Evolutionary conservation across 2,888 invertebrate species (phyloP).

Genomic region (Volucella bombylans): DNA sequence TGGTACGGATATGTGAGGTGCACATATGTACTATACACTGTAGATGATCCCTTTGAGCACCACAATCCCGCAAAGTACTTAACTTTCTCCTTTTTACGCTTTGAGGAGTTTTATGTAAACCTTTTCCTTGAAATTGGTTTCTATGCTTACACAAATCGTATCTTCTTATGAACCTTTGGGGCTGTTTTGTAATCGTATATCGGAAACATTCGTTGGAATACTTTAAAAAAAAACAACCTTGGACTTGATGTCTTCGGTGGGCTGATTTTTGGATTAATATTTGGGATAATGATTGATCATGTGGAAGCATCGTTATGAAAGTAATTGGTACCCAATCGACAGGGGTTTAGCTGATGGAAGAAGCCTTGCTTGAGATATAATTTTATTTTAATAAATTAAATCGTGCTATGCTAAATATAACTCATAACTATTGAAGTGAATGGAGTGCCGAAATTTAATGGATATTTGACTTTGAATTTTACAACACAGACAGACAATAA

Average conservation of each 20-base stretch:
- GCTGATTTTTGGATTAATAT: conserved; percentile 22
- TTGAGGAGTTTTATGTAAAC: conserved; percentile 33
- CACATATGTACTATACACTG: not conserved
- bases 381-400: too few species aligned
- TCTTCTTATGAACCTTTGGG: conserved; percentile 7
- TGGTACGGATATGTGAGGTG: conserved; percentile 22
- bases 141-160: conserved; percentile 20
- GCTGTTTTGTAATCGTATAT: conserved; percentile 15
- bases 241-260: not conserved
- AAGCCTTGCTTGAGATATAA: too few species aligned
- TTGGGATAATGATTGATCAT: conserved; percentile 40
- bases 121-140: conserved; percentile 24
- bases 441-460: too few species aligned
- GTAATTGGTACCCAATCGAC: conserved; percentile 7
- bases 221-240: not conserved
- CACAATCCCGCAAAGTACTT: conserved; percentile 16
- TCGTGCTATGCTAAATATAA: too few species aligned
- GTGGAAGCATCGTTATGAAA: not conserved
- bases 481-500: too few species aligned
- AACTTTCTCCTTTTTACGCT: conserved; percentile 18
- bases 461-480: too few species aligned
- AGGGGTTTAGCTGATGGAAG: not conserved
- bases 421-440: too few species aligned
- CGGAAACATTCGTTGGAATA: conserved; percentile 7
- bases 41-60: not conserved